Percentiles rank a stretch among this genome's conserved stretches.
Evolutionary conservation across 2,797 vertebrate species (phyloP).

Genomic region (Melanotaenia parkinsoni): DNA sequence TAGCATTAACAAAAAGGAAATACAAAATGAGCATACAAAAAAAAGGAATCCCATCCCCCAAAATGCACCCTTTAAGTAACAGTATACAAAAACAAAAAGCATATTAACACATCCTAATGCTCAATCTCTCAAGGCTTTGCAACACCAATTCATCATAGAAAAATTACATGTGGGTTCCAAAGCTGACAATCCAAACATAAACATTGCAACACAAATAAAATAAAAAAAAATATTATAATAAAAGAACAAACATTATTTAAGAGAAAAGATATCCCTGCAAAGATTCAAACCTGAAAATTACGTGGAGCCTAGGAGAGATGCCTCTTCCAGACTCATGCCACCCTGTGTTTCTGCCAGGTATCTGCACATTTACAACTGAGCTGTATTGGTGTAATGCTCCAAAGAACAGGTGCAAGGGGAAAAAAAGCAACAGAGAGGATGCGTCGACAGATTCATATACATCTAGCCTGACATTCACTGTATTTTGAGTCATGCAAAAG

Average conservation of each 20-base stretch:
- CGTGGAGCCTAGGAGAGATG: constrained; percentile 48
- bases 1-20: constrained; percentile 35
- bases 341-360: constrained; percentile 30
- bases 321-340: constrained; percentile 27
- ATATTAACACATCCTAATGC: constrained; percentile 24
- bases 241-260: constrained; percentile 16
- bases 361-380: constrained; percentile 32
- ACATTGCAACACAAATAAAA: constrained; percentile 19
- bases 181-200: constrained; percentile 41
- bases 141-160: constrained; percentile 35
- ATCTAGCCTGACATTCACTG: constrained; percentile 47
- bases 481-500: constrained; percentile 38
- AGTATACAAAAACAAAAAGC: constrained; percentile 29
- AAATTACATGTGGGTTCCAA: constrained; percentile 29
- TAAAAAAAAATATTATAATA: background rate
- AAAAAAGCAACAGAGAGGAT: constrained; percentile 18
- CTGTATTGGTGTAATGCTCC: constrained; percentile 24
- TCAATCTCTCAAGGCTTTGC: constrained; percentile 71
- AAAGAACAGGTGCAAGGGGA: constrained; percentile 3
- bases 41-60: constrained; percentile 18
- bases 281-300: constrained; percentile 67
- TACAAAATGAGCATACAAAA: constrained; percentile 37
- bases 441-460: constrained; percentile 37
- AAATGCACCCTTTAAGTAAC: constrained; percentile 39
- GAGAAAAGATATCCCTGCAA: constrained; percentile 69